Evolutionary conservation across 1,140 invertebrate genomes (phyloP), one percentile per base, ranked within the genome.

Genomic region (Himalopsyche phryganea): DNA sequence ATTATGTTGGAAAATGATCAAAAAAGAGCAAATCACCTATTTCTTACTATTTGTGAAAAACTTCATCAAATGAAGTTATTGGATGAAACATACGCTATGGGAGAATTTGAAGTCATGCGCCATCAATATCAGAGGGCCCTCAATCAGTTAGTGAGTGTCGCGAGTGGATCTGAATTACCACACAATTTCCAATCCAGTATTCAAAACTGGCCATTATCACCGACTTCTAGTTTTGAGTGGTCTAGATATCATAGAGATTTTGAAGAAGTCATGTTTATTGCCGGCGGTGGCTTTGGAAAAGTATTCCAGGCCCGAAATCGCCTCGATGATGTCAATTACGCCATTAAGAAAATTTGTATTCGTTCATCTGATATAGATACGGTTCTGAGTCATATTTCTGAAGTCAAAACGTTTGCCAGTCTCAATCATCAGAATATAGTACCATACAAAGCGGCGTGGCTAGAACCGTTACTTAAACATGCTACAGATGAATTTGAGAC

Each of bases 371-470:
- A 77, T 56, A 72, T 85, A 0, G 75, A 83, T 56, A 78, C 75
- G 0, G 79, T 87, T 17, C 73, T 81, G 65, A 76, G 76, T 44
- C 84, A 87, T 72, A 70, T 89, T 17, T 73, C 83, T 17, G 91
- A 93, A 81, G 89, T 91, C 0, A 87, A 88, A 74, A 86, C 86
- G 28, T 80, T 92, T 54, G 89, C 90, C 0, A 84, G 81, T 67
- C 73, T 92, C 20, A 85, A 88, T 67, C 90, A 92, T 76, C 80
- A 82, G 1, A 90, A 92, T 73, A 88, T 93, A 65, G 88, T 93
- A 3, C 81, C 86, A 4, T 93, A 92, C 66, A 91, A 92, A 77
- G 84, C 84, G 23, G 89, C 89, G 6, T 93, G 90, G 90, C 70
- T 91, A 14, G 89, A 92, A 72, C 78, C 81, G 1, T 69, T 81